Evolutionary conservation across 1,140 invertebrate species (phyloP), one percentile per base, ranked within the genome.

Genomic region (Leptinotarsa texana): DNA sequence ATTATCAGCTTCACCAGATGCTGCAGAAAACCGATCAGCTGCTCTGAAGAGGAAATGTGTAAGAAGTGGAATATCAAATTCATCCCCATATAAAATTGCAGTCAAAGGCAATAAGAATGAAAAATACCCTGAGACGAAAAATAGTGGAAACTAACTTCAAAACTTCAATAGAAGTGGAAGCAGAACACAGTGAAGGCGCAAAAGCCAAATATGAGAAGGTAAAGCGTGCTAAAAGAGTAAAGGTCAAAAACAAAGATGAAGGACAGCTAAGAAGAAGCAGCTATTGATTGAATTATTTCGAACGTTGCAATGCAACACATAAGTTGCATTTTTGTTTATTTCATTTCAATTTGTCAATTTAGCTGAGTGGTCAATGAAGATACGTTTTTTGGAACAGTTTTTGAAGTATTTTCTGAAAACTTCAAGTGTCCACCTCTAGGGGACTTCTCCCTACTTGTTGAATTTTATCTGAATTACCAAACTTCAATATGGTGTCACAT

Each of bases 201-300:
- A 69, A 69, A 69, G 33, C 68, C 47, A 69, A 42, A 42, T 27
- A 8, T 27, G 18, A 15, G 2, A 8, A 66, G n/a, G 24, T 22
- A 13, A 69, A 69, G 33, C 33, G 49, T 48, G 27, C 68, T 3
- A 69, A 69, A 42, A 3, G 24, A 69, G 48, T 13, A 8, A 69
- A 69, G 6, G 27, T 0, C 27, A 33, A 33, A 1, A 6, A 33
- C 27, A 67, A 18, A 24, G 22, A 24, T n/a, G 4, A 6, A 22
- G 17, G 65, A 67, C 13, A 67, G 17, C 1, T 33, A 8, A 1
- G 6, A 33, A 33, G 1, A 33, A 8, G 27, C 27, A 33, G 27
- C 27, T 33, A 27, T 5, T 4, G 27, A 27, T 22, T 66, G 18
- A 4, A 24, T 27, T n/a, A 27, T 21, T 1, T n/a, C 2, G 21